Conservation (phyloP, 2,888 invertebrate genomes). For the Campaea margaritaria region DNA sequence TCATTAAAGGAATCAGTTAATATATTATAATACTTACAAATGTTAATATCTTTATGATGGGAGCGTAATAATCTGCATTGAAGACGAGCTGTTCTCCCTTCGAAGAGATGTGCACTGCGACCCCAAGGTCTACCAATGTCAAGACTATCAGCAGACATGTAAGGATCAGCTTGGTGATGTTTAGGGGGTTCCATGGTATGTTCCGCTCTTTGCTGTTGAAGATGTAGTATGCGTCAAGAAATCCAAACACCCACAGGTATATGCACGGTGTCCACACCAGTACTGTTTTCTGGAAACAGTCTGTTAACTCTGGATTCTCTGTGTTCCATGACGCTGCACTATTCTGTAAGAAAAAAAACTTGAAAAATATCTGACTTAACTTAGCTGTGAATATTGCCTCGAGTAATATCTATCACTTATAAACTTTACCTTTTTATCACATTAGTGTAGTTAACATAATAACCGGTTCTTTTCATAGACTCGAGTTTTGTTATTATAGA, state of each 20-base stretch:
- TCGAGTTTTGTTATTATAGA: slow-evolving; percentile 47
- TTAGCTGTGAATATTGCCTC: neutral
- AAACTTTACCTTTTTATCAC: slow-evolving; percentile 2
- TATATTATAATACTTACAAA: slow-evolving; percentile 88
- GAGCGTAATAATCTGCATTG: slow-evolving; percentile 91
- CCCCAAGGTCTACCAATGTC: slow-evolving; percentile 88
- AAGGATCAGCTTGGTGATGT: slow-evolving; percentile 88
- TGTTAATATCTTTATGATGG: slow-evolving; percentile 90
- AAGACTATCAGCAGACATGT: slow-evolving; percentile 88
- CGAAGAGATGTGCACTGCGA: slow-evolving; percentile 84
- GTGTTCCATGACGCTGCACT: slow-evolving; percentile 91
- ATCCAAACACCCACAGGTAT: slow-evolving; percentile 91
- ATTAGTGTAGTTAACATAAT: slow-evolving; percentile 5
- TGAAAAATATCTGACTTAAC: neutral
- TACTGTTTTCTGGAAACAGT: slow-evolving; percentile 96
- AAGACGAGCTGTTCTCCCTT: slow-evolving; percentile 79
- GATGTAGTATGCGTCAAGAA: slow-evolving; percentile 91
- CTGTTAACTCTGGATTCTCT: slow-evolving; percentile 92
- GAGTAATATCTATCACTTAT: neutral
- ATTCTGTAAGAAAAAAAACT: slow-evolving; percentile 87
- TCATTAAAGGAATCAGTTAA: neutral
- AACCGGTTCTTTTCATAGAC: slow-evolving; percentile 51
- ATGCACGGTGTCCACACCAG: slow-evolving; percentile 95
- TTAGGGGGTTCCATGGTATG: slow-evolving; percentile 91
- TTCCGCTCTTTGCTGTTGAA: slow-evolving; percentile 90